Evolutionary conservation across 1,140 invertebrate genomes (phyloP).

Genomic region (Drosophila persimilis): DNA sequence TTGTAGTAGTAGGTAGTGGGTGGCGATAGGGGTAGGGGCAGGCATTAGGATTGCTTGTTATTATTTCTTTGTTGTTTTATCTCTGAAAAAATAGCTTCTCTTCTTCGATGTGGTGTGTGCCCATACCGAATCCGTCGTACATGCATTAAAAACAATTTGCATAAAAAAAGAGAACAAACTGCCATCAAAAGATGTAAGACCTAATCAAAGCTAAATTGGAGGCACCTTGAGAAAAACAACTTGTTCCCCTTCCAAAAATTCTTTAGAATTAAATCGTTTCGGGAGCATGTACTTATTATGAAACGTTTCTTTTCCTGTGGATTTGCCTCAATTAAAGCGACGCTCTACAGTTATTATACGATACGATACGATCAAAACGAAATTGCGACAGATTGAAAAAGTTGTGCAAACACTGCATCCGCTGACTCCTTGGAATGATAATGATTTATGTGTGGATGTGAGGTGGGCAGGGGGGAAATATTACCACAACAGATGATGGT

Average conservation of each 20-base stretch:
- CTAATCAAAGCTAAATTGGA: slow-evolving; percentile 48
- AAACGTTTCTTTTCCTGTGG: no score
- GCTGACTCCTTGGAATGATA: slow-evolving; percentile 42
- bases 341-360: neutral
- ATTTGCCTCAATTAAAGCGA: no score
- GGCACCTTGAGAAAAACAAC: slow-evolving; percentile 20
- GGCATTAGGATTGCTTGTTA: slow-evolving; percentile 71
- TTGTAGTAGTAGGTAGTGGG: slow-evolving; percentile 29
- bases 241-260: neutral
- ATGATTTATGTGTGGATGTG: slow-evolving; percentile 30
- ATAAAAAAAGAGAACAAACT: slow-evolving; percentile 48
- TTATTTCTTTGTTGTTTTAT: slow-evolving; percentile 77
- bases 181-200: slow-evolving; percentile 31
- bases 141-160: slow-evolving; percentile 62
- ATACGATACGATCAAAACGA: slow-evolving; percentile 7
- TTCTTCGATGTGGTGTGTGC: slow-evolving; percentile 44
- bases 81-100: slow-evolving; percentile 63
- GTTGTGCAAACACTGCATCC: slow-evolving; percentile 7
- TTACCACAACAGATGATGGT: slow-evolving; percentile 41
- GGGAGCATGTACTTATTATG: no score
- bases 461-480: slow-evolving; percentile 4
- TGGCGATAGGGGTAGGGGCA: slow-evolving; percentile 29
- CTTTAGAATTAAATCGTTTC: no score
- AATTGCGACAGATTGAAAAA: slow-evolving; percentile 24
- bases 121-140: slow-evolving; percentile 52